Percentiles rank a stretch among this genome's conserved stretches.
phyloP scores from a whole-genome alignment of 2,888 invertebrate genomes.

The Lobophora halterata region DNA sequence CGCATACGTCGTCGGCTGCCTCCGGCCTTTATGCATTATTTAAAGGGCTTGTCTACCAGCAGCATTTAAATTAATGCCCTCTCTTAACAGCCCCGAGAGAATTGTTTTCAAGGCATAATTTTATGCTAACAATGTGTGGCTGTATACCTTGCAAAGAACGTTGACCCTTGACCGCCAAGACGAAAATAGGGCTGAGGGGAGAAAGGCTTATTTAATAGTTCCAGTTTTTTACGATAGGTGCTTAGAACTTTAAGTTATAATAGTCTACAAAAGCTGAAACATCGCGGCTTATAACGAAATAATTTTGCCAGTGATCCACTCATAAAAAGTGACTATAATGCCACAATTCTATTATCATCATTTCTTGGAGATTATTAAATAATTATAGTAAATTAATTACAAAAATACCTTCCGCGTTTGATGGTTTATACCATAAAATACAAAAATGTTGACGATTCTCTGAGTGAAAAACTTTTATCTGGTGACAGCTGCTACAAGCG shows the following conservation, averaged over 20 bases:
- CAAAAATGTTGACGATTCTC: conserved; percentile 6
- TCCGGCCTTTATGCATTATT: conserved; percentile 56
- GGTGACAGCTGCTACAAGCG: conserved; percentile 10
- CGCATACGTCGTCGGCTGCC: conserved; percentile 46
- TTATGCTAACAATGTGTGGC: conserved; percentile 21
- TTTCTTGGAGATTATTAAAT: no score
- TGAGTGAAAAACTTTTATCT: conserved; percentile 17
- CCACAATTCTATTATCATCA: no score
- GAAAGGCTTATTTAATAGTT: no score
- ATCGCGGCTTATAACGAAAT: no score
- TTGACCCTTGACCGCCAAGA: conserved; percentile 13
- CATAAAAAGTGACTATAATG: no score
- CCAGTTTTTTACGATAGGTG: no score
- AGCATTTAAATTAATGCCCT: conserved; percentile 52
- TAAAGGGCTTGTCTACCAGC: conserved; percentile 46
- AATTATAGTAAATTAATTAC: no score
- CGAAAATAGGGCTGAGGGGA: conserved; percentile 9
- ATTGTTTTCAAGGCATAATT: conserved; percentile 35
- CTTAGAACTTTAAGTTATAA: no score
- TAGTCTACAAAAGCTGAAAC: no score
- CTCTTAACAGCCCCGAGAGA: conserved; percentile 33
- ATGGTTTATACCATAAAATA: no score
- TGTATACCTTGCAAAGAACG: conserved; percentile 9
- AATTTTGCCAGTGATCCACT: no score
- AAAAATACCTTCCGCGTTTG: no score